A percentile compares a stretch with the other conserved stretches of the same genome.
Evolutionary conservation across 2,113 vertebrate species (phyloP).

Genomic region (Ptilorrhoa leucosticta): DNA sequence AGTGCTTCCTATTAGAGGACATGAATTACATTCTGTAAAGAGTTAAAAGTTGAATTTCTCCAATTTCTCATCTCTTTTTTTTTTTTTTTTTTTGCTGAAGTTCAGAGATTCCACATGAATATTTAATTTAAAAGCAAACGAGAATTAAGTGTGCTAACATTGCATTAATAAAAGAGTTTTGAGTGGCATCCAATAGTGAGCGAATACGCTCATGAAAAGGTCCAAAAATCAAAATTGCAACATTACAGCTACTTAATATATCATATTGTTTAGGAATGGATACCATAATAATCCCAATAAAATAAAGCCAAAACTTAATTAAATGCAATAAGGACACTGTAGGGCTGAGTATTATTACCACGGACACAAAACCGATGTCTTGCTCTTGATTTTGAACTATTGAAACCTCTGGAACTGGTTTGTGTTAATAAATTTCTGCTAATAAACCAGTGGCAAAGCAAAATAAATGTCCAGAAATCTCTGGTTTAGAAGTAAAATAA

Average conservation of each 20-base stretch:
- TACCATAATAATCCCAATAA: not conserved
- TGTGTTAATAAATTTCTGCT: not conserved
- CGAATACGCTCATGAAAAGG: not conserved
- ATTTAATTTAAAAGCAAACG: not conserved
- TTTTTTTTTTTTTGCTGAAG: not conserved
- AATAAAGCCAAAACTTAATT: not conserved
- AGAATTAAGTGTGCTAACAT: not conserved
- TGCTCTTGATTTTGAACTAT: not conserved
- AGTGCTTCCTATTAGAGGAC: not conserved
- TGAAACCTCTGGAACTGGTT: not conserved
- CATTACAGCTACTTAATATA: not conserved
- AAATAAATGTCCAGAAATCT: not conserved
- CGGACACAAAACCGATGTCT: not conserved
- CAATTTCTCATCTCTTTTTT: not conserved
- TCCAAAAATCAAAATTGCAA: not conserved
- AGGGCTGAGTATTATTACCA: not conserved
- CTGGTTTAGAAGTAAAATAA: not conserved
- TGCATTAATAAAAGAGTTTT: conserved; percentile 5
- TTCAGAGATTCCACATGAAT: not conserved
- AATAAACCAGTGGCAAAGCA: conserved; percentile 12
- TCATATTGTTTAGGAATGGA: not conserved
- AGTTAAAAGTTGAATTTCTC: conserved; percentile 26
- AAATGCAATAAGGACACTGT: not conserved
- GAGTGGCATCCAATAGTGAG: not conserved
- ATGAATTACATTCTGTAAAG: not conserved